Percentiles rank a stretch among this genome's conserved stretches.
phyloP scores from a whole-genome alignment of 2,888 invertebrate species.

The Sipunculus nudus region DNA sequence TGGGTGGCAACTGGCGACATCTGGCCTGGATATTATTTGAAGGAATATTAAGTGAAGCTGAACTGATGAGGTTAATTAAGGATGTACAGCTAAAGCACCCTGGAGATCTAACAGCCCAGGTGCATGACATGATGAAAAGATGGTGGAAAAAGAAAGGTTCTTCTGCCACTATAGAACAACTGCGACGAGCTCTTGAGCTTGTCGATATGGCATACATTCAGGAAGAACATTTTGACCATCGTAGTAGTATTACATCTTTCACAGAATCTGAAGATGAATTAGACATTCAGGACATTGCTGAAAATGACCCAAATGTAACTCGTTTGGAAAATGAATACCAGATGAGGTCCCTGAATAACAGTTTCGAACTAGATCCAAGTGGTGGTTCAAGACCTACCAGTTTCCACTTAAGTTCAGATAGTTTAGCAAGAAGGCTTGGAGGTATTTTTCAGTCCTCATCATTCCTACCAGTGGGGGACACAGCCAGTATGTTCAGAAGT shows the following conservation, averaged over 20 bases:
- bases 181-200: slow-evolving; percentile 40
- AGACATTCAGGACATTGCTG: slow-evolving; percentile 33
- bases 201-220: slow-evolving; percentile 37
- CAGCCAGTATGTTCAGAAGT: no score
- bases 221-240: slow-evolving; percentile 30
- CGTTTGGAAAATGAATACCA: slow-evolving; percentile 37
- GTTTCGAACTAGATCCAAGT: no score
- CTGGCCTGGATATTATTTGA: slow-evolving; percentile 43
- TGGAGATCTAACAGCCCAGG: slow-evolving; percentile 32
- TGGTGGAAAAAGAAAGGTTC: slow-evolving; percentile 43
- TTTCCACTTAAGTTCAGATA: no score
- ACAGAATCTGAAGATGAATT: slow-evolving; percentile 36
- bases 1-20: slow-evolving; percentile 42
- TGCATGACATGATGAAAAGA: slow-evolving; percentile 41
- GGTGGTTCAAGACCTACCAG: no score
- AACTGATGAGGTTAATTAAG: slow-evolving; percentile 36
- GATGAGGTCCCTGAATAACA: slow-evolving; percentile 31
- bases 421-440: no score
- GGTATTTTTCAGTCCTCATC: no score
- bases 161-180: slow-evolving; percentile 40
- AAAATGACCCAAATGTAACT: slow-evolving; percentile 38
- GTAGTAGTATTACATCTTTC: slow-evolving; percentile 8
- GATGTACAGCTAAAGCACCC: slow-evolving; percentile 42
- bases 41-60: slow-evolving; percentile 32
- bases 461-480: no score